Base-by-base conservation (phyloP, 2,113 vertebrate genomes). In the Danionella cerebrum region DNA sequence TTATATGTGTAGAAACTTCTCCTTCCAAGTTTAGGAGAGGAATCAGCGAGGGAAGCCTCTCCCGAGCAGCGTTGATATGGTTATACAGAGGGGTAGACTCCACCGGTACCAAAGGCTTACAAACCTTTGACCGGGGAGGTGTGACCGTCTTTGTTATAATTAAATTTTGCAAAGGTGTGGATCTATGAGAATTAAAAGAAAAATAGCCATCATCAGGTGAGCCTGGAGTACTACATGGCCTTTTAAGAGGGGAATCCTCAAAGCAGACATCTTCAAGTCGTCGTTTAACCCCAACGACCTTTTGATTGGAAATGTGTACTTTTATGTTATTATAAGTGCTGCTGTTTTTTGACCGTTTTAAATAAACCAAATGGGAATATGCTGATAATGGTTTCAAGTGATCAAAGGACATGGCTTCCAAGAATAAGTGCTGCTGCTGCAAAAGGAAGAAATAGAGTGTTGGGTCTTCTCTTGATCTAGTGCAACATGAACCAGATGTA, bases 191-290 rank as follows among this genome's bases (percentile, higher is more conserved):
- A 12, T 60, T 60, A 5, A 11, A 33, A 5, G 16, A 67, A 13
- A 70, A 14, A 55, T 76, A 80, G 1, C 73, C 75, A 0, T 66
- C 54, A 14, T 82, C 83, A 22, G 76, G 80, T n/a, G 81, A 81
- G 14, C 69, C 11, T 25, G 39, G n/a, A 1, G 31, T n/a, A 31
- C 7, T 18, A n/a, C 14, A 45, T 1, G 10, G n/a, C 52, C 58
- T 83, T 63, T 82, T 83, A 1, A 21, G 35, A 2, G 74, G 78
- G 41, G 72, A 73, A 1, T 76, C 53, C 4, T 76, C 72, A 0
- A 21, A 8, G 51, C 25, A 29, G 2, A 52, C 69, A 35, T 81
- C 67, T 6, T 76, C 25, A 1, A 64, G 12, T 19, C 47, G 67
- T 4, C 76, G 60, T 58, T 83, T 83, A 1, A n/a, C n/a, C n/a